Evolutionary conservation across 1,140 invertebrate genomes (phyloP), one percentile per base, ranked within the genome.

Genomic region (Neuroterus valhalla): DNA sequence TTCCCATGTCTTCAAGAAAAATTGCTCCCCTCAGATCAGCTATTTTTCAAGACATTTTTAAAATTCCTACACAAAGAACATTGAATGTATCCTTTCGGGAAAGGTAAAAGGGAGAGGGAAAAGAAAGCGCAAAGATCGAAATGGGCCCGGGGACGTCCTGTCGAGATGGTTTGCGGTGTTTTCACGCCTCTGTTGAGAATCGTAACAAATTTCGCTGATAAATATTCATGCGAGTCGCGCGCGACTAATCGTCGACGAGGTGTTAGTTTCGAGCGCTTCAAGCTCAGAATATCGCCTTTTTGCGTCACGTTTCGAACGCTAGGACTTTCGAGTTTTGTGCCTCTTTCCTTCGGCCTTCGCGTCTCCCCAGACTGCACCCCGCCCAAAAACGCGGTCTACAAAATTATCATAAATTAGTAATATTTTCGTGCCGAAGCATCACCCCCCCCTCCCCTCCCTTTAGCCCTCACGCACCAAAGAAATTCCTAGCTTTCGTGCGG

Each of bases 141-240:
- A 73, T 45, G 46, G 6, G 1, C 46, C 46, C 17, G 17, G 4
- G 15, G 44, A 45, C 44, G 44, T 75, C 70, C 68, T 62, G 68
- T 74, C 62, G 66, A 14, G 75, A 74, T 79, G 77, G 78, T 78
- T 48, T 48, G 71, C 77, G 80, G 78, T 78, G 82, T 82, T 85
- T 84, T 86, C 81, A 83, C 82, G 80, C 81, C 82, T 70, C 26
- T 78, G 71, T 77, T 79, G 80, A 81, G 78, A 88, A 85, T 87
- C 82, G 84, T 87, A 81, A 86, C 85, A 84, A 87, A 86, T 87
- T 85, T 82, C 75, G 76, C 75, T 82, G 80, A 88, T 88, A 87
- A 89, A 88, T 88, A 88, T 89, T 88, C 86, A 88, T 89, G 83
- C 71, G 78, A 81, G 77, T 85, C 81, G 84, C 82, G 82, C 82